Evolutionary conservation across 2,113 vertebrate species (phyloP).

Genomic region (Ellobius talpinus): DNA sequence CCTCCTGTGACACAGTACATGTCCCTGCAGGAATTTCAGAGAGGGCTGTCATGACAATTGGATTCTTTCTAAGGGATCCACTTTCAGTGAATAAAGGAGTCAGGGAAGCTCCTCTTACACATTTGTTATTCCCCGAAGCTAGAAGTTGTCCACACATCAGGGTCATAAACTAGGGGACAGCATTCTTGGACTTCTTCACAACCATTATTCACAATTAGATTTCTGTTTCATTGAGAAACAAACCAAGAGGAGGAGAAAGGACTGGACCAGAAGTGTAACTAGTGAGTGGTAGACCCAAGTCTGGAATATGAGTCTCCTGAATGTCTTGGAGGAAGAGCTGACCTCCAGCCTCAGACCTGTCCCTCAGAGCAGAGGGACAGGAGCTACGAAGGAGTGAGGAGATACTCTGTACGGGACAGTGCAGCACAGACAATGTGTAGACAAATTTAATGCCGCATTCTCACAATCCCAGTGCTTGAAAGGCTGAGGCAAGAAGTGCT

Average conservation of each 20-base stretch:
- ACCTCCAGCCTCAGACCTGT: neutral
- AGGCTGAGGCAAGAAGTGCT: neutral
- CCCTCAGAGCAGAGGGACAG: too few species aligned
- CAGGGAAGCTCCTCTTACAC: neutral
- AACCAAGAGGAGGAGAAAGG: neutral
- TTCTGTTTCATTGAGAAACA: neutral
- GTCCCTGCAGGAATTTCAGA: neutral
- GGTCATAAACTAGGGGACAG: neutral
- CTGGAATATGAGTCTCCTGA: neutral
- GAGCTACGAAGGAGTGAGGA: neutral
- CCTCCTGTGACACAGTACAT: neutral
- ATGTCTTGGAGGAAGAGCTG: neutral
- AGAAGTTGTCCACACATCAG: neutral
- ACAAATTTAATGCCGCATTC: neutral
- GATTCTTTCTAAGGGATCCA: neutral
- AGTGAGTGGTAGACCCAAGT: neutral
- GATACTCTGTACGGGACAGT: fast-evolving
- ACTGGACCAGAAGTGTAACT: neutral
- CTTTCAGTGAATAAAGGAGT: neutral
- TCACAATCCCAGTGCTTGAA: neutral
- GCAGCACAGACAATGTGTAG: fast-evolving
- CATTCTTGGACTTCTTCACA: neutral
- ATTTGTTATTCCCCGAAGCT: neutral
- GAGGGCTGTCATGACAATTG: neutral
- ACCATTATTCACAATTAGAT: neutral